These are phyloP conservation scores for Actinemys pallida DNA, from an alignment of 2,113 vertebrate genomes.

Conservation along the genomic window DNA sequence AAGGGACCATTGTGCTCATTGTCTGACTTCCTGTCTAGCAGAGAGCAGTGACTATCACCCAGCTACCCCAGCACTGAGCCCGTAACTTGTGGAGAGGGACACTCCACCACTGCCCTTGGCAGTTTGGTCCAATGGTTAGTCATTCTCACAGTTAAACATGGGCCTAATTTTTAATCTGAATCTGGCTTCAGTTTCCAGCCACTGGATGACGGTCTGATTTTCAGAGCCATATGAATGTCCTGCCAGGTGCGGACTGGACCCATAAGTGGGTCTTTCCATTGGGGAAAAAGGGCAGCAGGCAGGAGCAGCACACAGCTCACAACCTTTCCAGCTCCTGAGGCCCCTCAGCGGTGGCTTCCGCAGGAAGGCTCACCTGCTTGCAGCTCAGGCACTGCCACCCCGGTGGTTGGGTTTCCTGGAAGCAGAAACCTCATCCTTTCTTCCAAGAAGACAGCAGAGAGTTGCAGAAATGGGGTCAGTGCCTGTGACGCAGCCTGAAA, in stretches of 20 bases:
- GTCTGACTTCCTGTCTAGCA: background rate
- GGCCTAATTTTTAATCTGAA: background rate
- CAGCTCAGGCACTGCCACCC: background rate
- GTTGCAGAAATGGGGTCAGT: rapidly evolving
- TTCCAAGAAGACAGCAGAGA: rapidly evolving
- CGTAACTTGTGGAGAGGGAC: background rate
- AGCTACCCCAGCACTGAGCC: too few species aligned
- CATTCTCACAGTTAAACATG: background rate
- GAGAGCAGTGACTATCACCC: too few species aligned
- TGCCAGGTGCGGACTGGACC: background rate
- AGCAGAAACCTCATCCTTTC: conserved; percentile 22
- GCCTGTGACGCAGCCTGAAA: background rate
- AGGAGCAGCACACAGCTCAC: rapidly evolving
- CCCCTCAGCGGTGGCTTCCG: background rate
- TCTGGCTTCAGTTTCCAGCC: background rate
- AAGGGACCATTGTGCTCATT: background rate
- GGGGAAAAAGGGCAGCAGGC: rapidly evolving
- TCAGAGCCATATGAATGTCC: background rate
- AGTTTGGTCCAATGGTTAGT: rapidly evolving
- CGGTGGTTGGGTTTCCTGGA: background rate
- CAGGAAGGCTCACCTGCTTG: background rate
- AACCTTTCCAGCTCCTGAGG: background rate
- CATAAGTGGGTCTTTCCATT: rapidly evolving
- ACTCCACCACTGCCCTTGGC: background rate
- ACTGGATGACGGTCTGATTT: background rate